Evolutionary conservation across 2,797 vertebrate species (phyloP), one percentile per base, ranked within the genome.

Genomic region (Sciurus carolinensis): DNA sequence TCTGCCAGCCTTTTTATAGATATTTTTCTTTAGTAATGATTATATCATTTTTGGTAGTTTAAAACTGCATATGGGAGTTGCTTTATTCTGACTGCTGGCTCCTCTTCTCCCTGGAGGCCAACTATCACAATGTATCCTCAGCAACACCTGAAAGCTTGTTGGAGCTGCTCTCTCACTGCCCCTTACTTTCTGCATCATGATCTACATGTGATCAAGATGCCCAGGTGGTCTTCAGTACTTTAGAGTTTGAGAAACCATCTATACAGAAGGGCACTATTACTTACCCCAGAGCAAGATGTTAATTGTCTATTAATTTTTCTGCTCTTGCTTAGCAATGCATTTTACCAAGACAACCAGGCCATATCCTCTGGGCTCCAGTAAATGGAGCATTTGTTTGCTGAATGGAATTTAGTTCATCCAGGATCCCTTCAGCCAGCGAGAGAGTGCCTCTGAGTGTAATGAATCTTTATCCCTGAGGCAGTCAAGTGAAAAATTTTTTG

Each of bases 361-460:
- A 1, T 33, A 26, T 72, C 3, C 11, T 7, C 0, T 2, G 6
- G n/a, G 39, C 36, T 66, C 0, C 26, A 15, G 72, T 42, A 64
- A 39, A 50, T 39, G 62, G 28, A 11, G 1, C 30, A 62, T 79
- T 87, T 69, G 18, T n/a, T 39, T 62, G 39, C 36, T 91, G 47
- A 47, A 17, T 59, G 22, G 42, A 36, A 72, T 2, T 20, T 57
- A 88, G 36, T 72, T 26, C 5, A 14, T 64, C 30, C 17, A 77
- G 54, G 26, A 39, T 36, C 33, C 9, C 3, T 73, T 59, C 22
- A 57, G 42, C 59, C 15, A 44, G 42, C 54, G 11, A 52, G 67
- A 69, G 9, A 28, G 62, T n/a, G 8, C 33, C 28, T 67, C 73
- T 50, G 20, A 57, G 15, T 9, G 33, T 33, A 77, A 50, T 50